phyloP scores from a whole-genome alignment of 2,113 vertebrate genomes.

The Ceratotherium simum region DNA sequence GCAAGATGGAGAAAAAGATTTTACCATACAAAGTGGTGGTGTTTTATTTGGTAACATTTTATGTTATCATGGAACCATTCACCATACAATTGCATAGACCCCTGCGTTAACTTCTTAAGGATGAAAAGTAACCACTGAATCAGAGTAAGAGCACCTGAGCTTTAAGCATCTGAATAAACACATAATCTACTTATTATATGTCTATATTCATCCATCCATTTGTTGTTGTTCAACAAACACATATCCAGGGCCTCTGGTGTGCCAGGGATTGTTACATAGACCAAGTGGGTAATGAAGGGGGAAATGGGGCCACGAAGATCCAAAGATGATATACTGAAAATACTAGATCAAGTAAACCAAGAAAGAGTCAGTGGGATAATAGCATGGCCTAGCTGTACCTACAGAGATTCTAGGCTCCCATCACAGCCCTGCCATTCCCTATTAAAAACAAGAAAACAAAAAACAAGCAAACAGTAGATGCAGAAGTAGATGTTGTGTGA shows the following conservation, averaged over 20 bases:
- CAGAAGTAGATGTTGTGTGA: not conserved
- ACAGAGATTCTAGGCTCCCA: accelerated
- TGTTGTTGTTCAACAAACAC: not conserved
- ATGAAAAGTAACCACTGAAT: not conserved
- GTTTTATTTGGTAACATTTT: conserved; percentile 43
- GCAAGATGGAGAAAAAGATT: not conserved
- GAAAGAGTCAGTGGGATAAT: not conserved
- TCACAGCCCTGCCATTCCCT: accelerated
- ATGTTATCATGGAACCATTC: not conserved
- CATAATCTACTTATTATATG: not conserved
- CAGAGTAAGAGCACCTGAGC: not conserved
- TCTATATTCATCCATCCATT: not conserved
- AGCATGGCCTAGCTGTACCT: not conserved
- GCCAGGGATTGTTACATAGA: not conserved
- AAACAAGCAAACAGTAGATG: not conserved
- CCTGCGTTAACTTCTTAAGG: not conserved
- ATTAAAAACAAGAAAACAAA: not conserved
- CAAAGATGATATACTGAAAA: not conserved
- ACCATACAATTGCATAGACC: not conserved
- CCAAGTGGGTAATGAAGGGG: not conserved
- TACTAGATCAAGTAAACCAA: not conserved
- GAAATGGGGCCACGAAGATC: not conserved
- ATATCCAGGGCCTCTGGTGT: not conserved
- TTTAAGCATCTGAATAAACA: not conserved
- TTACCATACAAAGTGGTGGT: not conserved